phyloP scores from a whole-genome alignment of 2,888 invertebrate genomes.

The Entomobrya proxima region DNA sequence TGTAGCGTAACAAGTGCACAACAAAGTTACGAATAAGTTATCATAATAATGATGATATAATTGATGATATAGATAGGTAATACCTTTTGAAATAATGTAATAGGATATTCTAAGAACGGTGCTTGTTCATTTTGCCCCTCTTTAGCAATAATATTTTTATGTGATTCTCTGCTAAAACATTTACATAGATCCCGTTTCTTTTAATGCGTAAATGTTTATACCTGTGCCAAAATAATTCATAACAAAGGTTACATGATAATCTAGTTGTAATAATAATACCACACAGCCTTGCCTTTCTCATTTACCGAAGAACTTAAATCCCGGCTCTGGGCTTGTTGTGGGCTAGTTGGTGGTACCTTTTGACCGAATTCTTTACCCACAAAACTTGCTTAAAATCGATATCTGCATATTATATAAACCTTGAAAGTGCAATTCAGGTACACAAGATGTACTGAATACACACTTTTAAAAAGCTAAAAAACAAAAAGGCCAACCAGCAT shows the following conservation, averaged over 20 bases:
- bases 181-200: slow-evolving; percentile 41
- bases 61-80: not conserved
- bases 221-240: slow-evolving; percentile 61
- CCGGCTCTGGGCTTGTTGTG: not conserved
- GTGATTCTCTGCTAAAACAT: not conserved
- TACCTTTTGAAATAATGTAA: not conserved
- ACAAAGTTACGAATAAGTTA: too few relatives aligned
- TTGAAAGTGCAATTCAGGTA: slow-evolving; percentile 41
- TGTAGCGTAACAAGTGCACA: too few relatives aligned
- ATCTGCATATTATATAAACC: slow-evolving; percentile 33
- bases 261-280: slow-evolving; percentile 9
- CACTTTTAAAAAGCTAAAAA: not conserved
- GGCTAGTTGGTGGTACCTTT: slow-evolving; percentile 56
- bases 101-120: not conserved
- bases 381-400: slow-evolving; percentile 48
- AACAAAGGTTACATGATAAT: slow-evolving; percentile 46
- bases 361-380: slow-evolving; percentile 59
- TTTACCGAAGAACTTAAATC: slow-evolving; percentile 1
- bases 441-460: slow-evolving; percentile 13
- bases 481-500: not conserved
- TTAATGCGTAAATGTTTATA: slow-evolving; percentile 16
- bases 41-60: too few relatives aligned
- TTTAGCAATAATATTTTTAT: not conserved
- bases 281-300: not conserved
- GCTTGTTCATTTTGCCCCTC: not conserved